phyloP scores from a whole-genome alignment of 1,140 invertebrate species.

The Laupala kohalensis region DNA sequence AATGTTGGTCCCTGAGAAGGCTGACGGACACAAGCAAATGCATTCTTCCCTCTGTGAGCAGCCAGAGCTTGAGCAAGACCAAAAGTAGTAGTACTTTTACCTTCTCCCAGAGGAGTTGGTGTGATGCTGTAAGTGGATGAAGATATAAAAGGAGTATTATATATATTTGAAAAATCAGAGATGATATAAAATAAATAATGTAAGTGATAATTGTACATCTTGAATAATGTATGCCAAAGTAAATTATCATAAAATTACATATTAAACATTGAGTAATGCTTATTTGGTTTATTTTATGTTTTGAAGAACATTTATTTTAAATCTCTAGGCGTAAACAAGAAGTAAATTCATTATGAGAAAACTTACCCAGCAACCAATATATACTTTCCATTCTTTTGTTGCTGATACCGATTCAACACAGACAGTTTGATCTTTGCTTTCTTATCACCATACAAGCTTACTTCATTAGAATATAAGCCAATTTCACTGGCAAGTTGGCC shows the following conservation, averaged over 20 bases:
- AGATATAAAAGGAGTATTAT: too few species aligned
- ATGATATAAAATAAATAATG: too few species aligned
- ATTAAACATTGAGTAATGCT: too few species aligned
- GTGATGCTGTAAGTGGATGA: slow-evolving; percentile 60
- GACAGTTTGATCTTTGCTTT: slow-evolving; percentile 90
- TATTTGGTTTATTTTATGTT: too few species aligned
- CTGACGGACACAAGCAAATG: slow-evolving; percentile 91
- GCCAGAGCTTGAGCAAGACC: slow-evolving; percentile 87
- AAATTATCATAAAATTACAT: too few species aligned
- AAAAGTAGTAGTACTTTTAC: slow-evolving; percentile 91
- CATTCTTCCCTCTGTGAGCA: slow-evolving; percentile 71
- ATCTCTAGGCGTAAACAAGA: background rate
- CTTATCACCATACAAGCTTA: slow-evolving; percentile 81
- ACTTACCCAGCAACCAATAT: slow-evolving; percentile 85
- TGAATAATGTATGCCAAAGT: too few species aligned
- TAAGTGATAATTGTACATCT: too few species aligned
- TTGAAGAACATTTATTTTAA: too few species aligned
- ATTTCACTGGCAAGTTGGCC: slow-evolving; percentile 66
- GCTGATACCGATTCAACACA: slow-evolving; percentile 59
- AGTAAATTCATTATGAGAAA: background rate
- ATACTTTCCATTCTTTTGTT: slow-evolving; percentile 72
- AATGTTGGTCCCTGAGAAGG: slow-evolving; percentile 98
- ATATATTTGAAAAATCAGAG: too few species aligned
- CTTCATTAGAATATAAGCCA: slow-evolving; percentile 64
- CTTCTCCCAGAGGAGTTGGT: slow-evolving; percentile 92